These are phyloP conservation scores for Heterodera filipjevi DNA, from an alignment of 2,888 invertebrate species.

Conservation along the genomic window DNA sequence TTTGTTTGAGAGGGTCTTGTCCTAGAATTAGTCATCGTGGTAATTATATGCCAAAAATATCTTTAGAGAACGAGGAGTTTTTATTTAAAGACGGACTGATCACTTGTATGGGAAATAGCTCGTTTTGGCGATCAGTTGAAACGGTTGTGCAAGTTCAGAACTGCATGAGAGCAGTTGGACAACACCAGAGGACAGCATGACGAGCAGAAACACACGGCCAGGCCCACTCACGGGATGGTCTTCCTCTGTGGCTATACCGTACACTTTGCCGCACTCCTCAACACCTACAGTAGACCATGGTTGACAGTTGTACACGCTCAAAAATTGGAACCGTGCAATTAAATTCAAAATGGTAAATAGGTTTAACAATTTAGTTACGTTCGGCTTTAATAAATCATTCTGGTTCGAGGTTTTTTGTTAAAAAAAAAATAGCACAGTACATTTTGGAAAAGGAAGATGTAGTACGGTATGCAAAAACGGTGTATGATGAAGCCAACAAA, in stretches of 20 bases:
- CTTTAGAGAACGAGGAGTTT: no score
- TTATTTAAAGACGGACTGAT: background rate
- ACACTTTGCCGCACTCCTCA: conserved; percentile 58
- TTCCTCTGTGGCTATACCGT: conserved; percentile 31
- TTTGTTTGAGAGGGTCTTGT: no score
- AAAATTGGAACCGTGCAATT: no score
- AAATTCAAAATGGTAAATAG: no score
- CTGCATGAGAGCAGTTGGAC: conserved; percentile 30
- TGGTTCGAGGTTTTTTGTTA: no score
- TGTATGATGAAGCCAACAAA: conserved; percentile 55
- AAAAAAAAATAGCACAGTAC: conserved; percentile 43
- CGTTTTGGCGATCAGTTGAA: conserved; percentile 32
- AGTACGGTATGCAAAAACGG: conserved; percentile 55
- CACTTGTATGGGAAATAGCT: conserved; percentile 34
- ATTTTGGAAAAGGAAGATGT: conserved; percentile 59
- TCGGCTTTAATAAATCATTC: no score
- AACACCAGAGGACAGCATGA: conserved; percentile 32
- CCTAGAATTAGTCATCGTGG: no score
- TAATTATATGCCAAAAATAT: no score
- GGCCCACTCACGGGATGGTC: background rate
- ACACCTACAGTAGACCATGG: conserved; percentile 14
- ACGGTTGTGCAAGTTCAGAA: conserved; percentile 28
- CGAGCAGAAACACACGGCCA: conserved; percentile 24
- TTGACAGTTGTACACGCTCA: conserved; percentile 39
- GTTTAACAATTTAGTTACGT: no score